Conservation (phyloP, 2,113 vertebrate species). For the Syngnathoides biaculeatus region DNA sequence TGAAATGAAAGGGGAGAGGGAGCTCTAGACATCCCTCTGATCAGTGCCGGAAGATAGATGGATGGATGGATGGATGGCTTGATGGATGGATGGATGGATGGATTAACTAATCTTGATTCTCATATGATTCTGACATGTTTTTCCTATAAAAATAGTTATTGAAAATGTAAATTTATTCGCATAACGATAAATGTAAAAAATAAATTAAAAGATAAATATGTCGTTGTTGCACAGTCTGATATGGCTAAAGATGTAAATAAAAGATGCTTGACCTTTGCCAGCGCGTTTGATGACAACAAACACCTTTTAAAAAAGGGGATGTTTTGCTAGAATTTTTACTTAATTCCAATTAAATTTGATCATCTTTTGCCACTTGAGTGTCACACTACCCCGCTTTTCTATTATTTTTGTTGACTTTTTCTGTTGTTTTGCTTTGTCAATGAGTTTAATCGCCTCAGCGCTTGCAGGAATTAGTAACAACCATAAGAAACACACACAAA, state of each 20-base stretch:
- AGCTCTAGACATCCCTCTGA: too few relatives aligned
- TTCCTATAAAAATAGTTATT: too few relatives aligned
- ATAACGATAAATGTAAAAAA: too few relatives aligned
- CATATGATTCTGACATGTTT: too few relatives aligned
- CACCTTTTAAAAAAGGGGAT: background rate
- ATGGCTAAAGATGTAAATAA: background rate
- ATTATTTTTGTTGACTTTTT: constrained; percentile 45
- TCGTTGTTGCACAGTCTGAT: background rate
- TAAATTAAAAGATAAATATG: too few relatives aligned
- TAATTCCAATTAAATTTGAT: background rate
- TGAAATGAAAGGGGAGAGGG: too few relatives aligned
- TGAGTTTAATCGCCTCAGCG: constrained; percentile 62
- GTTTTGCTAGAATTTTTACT: background rate
- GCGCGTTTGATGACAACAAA: background rate
- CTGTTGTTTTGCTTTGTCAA: constrained; percentile 48
- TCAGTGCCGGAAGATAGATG: too few relatives aligned
- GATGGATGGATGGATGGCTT: too few relatives aligned
- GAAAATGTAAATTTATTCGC: too few relatives aligned
- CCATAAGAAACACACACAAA: background rate
- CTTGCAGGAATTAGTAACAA: constrained; percentile 48
- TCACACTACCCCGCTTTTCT: background rate
- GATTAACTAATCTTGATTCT: too few relatives aligned
- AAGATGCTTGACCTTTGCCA: background rate
- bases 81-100: too few relatives aligned
- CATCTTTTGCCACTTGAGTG: background rate